Conservation (phyloP, 1,140 invertebrate genomes). For the Gerris buenoi region DNA sequence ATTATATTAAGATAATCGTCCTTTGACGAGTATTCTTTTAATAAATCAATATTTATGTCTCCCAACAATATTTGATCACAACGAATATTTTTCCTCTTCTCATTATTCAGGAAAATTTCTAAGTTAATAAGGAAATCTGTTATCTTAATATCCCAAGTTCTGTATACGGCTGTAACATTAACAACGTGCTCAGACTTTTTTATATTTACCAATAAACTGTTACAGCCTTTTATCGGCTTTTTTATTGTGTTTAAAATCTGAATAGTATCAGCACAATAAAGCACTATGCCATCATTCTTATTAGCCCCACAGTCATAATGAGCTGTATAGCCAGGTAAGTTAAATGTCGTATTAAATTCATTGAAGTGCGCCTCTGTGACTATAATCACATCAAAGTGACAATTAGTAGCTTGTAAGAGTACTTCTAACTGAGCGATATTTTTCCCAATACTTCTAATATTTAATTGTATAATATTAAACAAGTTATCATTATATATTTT, state of each 20-base stretch:
- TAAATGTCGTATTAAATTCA: background rate
- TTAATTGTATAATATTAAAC: background rate
- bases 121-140: background rate
- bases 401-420: background rate
- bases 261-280: background rate
- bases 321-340: background rate
- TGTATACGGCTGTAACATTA: background rate
- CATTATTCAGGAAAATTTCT: background rate
- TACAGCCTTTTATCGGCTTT: background rate
- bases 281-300: background rate
- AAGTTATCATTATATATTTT: background rate
- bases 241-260: background rate
- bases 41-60: background rate
- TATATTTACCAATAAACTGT: background rate
- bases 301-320: background rate
- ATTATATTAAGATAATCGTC: background rate
- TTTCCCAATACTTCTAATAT: background rate
- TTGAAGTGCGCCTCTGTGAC: background rate
- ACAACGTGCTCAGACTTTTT: background rate
- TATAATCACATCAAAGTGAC: background rate
- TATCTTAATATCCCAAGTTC: background rate
- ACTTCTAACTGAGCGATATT: background rate
- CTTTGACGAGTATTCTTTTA: background rate
- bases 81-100: background rate
- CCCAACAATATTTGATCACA: background rate